Conservation (phyloP, 2,888 invertebrate genomes). For the Ectropis crepuscularia region DNA sequence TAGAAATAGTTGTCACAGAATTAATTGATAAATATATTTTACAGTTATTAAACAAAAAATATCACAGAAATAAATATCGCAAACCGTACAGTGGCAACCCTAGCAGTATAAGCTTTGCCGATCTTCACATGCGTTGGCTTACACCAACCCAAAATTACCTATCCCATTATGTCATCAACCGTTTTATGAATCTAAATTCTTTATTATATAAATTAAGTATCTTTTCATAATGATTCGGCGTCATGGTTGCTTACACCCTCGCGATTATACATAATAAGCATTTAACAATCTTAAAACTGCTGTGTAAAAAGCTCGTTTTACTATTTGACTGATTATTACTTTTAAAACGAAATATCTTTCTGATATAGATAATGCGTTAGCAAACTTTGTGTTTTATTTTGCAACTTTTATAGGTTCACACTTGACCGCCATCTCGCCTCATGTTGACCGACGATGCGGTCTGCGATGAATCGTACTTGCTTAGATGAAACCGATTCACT, state of each 20-base stretch:
- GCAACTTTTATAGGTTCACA: neutral
- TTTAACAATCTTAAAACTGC: slow-evolving; percentile 61
- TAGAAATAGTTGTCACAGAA: too few relatives aligned
- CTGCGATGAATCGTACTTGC: too few relatives aligned
- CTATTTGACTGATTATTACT: neutral
- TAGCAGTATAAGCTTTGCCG: slow-evolving; percentile 65
- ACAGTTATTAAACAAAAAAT: too few relatives aligned
- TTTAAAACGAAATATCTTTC: neutral
- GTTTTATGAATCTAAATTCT: slow-evolving; percentile 80
- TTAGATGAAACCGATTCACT: too few relatives aligned
- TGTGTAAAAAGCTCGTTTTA: slow-evolving; percentile 17
- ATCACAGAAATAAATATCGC: too few relatives aligned
- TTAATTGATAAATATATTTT: too few relatives aligned
- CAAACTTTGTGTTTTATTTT: too few relatives aligned
- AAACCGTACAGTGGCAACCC: slow-evolving; percentile 17
- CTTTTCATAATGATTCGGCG: slow-evolving; percentile 67
- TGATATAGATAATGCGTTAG: neutral
- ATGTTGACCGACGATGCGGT: too few relatives aligned
- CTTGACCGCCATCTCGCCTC: too few relatives aligned
- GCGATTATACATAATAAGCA: slow-evolving; percentile 73
- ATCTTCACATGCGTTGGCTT: slow-evolving; percentile 72
- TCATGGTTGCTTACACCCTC: slow-evolving; percentile 74
- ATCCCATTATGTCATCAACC: slow-evolving; percentile 82
- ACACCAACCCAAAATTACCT: slow-evolving; percentile 75
- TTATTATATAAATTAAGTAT: slow-evolving; percentile 75